phyloP scores from a whole-genome alignment of 2,888 invertebrate species.

The Lepidocyrtoides sp. region DNA sequence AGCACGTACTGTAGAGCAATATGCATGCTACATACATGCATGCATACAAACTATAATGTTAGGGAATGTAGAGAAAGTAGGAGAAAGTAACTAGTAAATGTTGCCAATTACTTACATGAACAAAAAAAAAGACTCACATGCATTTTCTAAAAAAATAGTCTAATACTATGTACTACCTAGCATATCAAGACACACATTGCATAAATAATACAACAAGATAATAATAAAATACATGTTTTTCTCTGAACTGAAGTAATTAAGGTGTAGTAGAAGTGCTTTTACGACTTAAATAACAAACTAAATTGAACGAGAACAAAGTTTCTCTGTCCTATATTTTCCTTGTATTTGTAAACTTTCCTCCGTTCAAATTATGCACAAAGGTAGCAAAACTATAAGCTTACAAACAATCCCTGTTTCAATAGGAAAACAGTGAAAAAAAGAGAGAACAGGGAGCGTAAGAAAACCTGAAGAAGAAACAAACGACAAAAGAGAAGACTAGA shows the following conservation, averaged over 20 bases:
- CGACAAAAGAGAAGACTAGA: too few relatives aligned
- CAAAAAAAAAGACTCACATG: not conserved
- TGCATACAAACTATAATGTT: not conserved
- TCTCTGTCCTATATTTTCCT: not conserved
- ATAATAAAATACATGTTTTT: not conserved
- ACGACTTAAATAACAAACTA: constrained; percentile 5
- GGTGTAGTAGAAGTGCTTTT: constrained; percentile 4
- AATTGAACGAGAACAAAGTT: not conserved
- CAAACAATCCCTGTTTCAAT: too few relatives aligned
- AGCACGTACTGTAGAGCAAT: too few relatives aligned
- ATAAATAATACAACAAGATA: not conserved
- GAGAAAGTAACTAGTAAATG: constrained; percentile 22
- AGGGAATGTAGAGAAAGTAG: not conserved
- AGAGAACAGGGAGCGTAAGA: too few relatives aligned
- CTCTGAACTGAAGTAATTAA: constrained; percentile 38
- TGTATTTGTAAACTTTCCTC: not conserved
- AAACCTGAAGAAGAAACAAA: too few relatives aligned
- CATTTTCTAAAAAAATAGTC: not conserved
- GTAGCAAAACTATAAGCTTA: too few relatives aligned
- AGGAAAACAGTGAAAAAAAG: too few relatives aligned
- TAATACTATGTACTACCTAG: not conserved
- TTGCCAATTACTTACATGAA: constrained; percentile 5
- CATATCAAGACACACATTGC: not conserved
- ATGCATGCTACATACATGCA: not conserved
- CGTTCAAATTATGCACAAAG: too few relatives aligned